Base-by-base conservation (phyloP, 64 coral and sea anemone genomes). In the Montipora sp. region DNA sequence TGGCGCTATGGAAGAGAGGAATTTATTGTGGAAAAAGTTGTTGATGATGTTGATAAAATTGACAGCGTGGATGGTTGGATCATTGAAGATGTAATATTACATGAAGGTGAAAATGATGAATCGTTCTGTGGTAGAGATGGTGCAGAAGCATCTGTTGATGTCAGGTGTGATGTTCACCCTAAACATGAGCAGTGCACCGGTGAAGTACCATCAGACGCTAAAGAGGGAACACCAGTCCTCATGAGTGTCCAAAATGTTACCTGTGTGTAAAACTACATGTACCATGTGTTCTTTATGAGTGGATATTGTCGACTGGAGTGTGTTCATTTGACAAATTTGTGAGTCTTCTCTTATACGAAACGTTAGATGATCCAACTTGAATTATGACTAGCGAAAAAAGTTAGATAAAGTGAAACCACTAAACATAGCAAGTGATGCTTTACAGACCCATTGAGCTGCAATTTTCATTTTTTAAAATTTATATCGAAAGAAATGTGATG, bases 1-100 rank as follows among this genome's bases (percentile, higher is more conserved):
- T 99, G 94, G 98, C 73, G 90, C 75, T 95, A 99, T 73, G 98
- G 98, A 4, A 74, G 98, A 79, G 94, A 98, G 45, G 80, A 91
- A 49, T 87, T 97, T 87, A 92, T 97, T 2, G 95, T 94, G 7
- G 95, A 97, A n/a, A 78, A 51, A 50, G 89, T 97, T 15, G 67
- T 97, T n/a, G 93, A 87, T 3, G 95, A 97, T 53, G 78, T 84
- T 3, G 77, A 85, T 7, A 85, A 93, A 50, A 72, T 97, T 67
- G 75, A 94, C 23, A 89, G 88, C 6, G 48, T 94, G 47, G 73
- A 94, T 50, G 95, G 95, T 7, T 44, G 94, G 43, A 57, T 97
- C 15, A 77, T 97, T 59, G 95, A 97, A 75, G 82, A 85, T 49
- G 6, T 85, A 1, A 65, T 71, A 12, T 20, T 72, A 7, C 61